Conservation (phyloP, 2,113 vertebrate genomes). For the Rhombomys opimus region DNA sequence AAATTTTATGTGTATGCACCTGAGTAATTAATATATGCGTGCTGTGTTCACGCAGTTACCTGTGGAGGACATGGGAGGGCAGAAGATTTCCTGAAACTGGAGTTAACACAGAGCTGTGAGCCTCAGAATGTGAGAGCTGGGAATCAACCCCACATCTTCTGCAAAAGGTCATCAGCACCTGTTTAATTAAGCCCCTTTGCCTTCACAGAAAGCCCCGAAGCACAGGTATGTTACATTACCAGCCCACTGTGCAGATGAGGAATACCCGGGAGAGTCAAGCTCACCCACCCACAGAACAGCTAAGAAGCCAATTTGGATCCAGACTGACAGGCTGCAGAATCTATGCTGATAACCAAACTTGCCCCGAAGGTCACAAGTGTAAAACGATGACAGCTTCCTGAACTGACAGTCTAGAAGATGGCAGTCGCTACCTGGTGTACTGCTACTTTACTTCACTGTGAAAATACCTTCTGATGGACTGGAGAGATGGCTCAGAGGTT, state of each 20-base stretch:
- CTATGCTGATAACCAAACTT: neutral
- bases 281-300: neutral
- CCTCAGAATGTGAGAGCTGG: neutral
- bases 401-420: neutral
- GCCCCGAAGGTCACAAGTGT: neutral
- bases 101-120: neutral
- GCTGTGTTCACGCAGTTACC: neutral
- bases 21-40: neutral
- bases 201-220: neutral
- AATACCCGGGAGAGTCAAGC: conserved; percentile 12
- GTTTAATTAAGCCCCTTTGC: neutral
- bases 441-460: neutral
- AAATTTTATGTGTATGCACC: neutral
- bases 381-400: neutral
- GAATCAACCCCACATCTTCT: neutral
- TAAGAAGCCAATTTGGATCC: neutral
- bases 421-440: accelerated
- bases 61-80: neutral
- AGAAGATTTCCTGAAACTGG: neutral
- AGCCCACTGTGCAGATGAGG: neutral
- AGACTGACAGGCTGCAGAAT: neutral
- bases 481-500: no score
- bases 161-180: neutral
- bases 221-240: neutral
- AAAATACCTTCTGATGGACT: no score